phyloP scores from a whole-genome alignment of 1,140 invertebrate species.

The Potamilus streckersoni region DNA sequence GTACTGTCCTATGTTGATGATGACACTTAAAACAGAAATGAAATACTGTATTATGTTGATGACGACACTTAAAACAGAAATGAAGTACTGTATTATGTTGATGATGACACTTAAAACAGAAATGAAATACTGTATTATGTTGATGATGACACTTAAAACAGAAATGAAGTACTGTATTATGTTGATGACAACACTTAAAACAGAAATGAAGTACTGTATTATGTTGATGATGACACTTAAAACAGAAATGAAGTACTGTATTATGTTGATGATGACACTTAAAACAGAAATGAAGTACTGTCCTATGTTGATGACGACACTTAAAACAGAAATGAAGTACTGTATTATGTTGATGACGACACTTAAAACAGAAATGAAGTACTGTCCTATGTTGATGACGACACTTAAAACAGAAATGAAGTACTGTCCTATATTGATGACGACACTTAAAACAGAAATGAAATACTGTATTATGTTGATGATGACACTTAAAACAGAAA shows the following conservation, averaged over 20 bases:
- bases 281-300: constrained; percentile 40
- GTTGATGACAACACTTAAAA: constrained; percentile 43
- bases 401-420: constrained; percentile 42
- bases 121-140: constrained; percentile 45
- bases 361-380: constrained; percentile 44
- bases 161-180: constrained; percentile 23
- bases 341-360: constrained; percentile 41
- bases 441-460: constrained; percentile 36
- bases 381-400: constrained; percentile 42
- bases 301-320: constrained; percentile 41
- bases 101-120: constrained; percentile 41
- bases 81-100: constrained; percentile 44
- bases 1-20: constrained; percentile 45
- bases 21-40: constrained; percentile 36
- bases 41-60: constrained; percentile 46
- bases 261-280: constrained; percentile 45
- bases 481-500: constrained; percentile 39
- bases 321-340: constrained; percentile 35
- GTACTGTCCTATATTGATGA: constrained; percentile 45
- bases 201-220: constrained; percentile 39
- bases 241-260: constrained; percentile 39
- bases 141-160: constrained; percentile 41
- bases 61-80: constrained; percentile 39
- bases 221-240: constrained; percentile 46
- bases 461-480: constrained; percentile 46